A percentile compares a stretch with the other conserved stretches of the same genome.
phyloP scores from a whole-genome alignment of 1,140 invertebrate genomes.

The Heliconius nattereri region DNA sequence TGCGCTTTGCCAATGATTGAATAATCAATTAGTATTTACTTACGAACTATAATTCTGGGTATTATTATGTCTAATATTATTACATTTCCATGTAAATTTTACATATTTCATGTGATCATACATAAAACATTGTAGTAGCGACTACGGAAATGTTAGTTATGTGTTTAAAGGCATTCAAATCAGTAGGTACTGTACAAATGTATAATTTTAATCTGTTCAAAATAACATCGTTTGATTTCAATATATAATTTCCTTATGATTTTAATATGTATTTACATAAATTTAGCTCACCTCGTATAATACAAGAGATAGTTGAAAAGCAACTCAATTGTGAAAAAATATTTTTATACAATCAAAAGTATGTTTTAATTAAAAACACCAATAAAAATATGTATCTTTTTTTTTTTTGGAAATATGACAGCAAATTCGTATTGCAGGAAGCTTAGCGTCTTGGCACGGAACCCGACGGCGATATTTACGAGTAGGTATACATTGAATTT shows the following conservation, averaged over 20 bases:
- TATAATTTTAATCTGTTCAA: background rate
- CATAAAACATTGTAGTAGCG: background rate
- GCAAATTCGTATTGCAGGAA: constrained; percentile 47
- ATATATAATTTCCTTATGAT: too few relatives aligned
- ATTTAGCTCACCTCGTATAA: background rate
- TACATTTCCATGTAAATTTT: background rate
- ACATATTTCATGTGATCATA: background rate
- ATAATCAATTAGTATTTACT: constrained; percentile 58
- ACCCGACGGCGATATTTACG: constrained; percentile 38
- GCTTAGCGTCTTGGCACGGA: constrained; percentile 46
- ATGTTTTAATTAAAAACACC: constrained; percentile 16
- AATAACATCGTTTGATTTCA: background rate
- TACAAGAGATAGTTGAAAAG: background rate
- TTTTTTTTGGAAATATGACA: constrained; percentile 45
- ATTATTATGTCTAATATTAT: constrained; percentile 7
- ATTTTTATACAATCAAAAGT: too few relatives aligned
- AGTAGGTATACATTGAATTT: constrained; percentile 34
- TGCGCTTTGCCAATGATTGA: constrained; percentile 69
- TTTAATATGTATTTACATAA: too few relatives aligned
- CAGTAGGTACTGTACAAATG: background rate
- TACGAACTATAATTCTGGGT: background rate
- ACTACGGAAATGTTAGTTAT: background rate
- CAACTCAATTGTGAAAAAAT: background rate
- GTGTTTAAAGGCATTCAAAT: too few relatives aligned
- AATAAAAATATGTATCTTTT: constrained; percentile 34